Evolutionary conservation across 2,797 vertebrate species (phyloP), one percentile per base, ranked within the genome.

Genomic region (Anguilla obscura): DNA sequence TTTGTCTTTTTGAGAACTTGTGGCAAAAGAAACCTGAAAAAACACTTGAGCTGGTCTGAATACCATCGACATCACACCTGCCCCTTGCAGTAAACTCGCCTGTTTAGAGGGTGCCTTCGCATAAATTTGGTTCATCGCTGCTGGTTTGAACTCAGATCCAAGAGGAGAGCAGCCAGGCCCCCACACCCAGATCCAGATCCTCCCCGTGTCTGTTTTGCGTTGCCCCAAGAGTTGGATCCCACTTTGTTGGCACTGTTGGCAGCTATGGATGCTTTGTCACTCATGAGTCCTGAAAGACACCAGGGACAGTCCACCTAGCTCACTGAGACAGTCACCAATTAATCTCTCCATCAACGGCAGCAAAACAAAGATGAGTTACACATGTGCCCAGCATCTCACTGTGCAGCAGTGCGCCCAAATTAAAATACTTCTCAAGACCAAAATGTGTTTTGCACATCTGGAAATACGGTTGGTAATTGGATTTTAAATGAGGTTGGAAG

Each of bases 341-440:
- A 90, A 92, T 91, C 90, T 91, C 90, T 91, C 85, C 88, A 87
- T 93, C 69, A 54, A 94, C 91, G 87, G 69, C 87, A 90, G 87
- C 86, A 90, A 92, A 63, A 93, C 90, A 91, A 24, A 69, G 89
- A 30, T 91, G 90, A 94, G 90, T 89, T 91, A 94, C 91, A 90
- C 90, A 94, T 92, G 91, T 88, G 90, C 93, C 90, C 80, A 76
- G 60, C 66, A 88, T 92, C 94, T 94, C 92, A 94, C 92, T 91
- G 93, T 92, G 94, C 93, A 92, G 93, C 92, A 92, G 93, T 84
- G 27, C 52, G 24, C 86, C 90, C 90, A 90, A 90, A 89, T 93
- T 89, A 90, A 88, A 90, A 89, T 87, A 60, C 87, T 88, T 89
- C 87, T 91, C 88, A 86, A 89, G 92, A 93, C 92, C 93, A 91